These are phyloP conservation scores for Pachydiplax longipennis DNA, from an alignment of 2,888 invertebrate species.

Conservation along the genomic window DNA sequence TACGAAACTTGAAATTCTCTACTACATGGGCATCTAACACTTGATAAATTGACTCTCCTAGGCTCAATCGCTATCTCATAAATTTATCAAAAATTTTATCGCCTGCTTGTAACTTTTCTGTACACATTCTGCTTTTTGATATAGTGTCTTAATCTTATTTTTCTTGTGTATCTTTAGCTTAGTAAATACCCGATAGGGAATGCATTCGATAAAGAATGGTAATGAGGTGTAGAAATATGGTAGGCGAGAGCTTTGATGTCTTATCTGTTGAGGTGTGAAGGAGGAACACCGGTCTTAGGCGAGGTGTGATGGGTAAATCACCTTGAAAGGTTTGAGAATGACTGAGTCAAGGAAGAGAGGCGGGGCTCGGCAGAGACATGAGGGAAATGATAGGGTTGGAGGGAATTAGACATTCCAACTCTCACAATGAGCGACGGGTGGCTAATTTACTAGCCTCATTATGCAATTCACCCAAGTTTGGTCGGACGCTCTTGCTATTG, in stretches of 20 bases:
- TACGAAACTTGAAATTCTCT: too few relatives aligned
- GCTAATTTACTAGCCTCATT: background rate
- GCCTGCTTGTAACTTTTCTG: too few relatives aligned
- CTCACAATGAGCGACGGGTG: background rate
- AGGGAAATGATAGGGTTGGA: background rate
- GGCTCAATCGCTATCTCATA: too few relatives aligned
- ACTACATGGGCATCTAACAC: too few relatives aligned
- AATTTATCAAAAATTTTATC: too few relatives aligned
- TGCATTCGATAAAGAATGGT: background rate
- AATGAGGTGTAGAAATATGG: background rate
- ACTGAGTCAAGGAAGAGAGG: background rate
- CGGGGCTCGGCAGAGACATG: background rate
- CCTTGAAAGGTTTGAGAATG: background rate
- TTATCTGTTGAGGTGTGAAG: conserved; percentile 28
- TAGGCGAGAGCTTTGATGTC: conserved; percentile 10
- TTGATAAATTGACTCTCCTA: too few relatives aligned
- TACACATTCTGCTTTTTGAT: too few relatives aligned
- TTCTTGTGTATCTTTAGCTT: too few relatives aligned
- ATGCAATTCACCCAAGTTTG: too few relatives aligned
- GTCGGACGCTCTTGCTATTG: too few relatives aligned
- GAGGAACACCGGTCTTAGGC: conserved; percentile 28
- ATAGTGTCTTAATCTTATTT: too few relatives aligned
- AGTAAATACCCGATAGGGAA: too few relatives aligned
- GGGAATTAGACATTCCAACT: background rate
- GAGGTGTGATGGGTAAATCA: conserved; percentile 33